Evolutionary conservation across 2,797 vertebrate species (phyloP).

Genomic region (Peromyscus aztecus): DNA sequence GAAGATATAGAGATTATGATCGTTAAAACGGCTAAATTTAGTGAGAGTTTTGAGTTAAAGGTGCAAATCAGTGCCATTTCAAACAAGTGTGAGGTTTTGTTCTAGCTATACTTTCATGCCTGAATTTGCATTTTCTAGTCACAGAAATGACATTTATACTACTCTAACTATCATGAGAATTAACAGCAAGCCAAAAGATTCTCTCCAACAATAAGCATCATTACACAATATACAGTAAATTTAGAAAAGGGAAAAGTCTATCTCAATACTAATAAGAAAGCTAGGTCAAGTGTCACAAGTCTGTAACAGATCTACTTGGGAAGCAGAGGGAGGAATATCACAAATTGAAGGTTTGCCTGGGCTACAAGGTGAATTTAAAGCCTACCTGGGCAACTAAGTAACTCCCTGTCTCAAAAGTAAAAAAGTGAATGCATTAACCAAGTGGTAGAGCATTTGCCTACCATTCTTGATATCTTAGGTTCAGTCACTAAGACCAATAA

Average conservation of each 20-base stretch:
- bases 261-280: conserved; percentile 53
- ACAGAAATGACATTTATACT: conserved; percentile 66
- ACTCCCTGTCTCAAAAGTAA: not conserved
- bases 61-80: conserved; percentile 47
- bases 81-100: conserved; percentile 42
- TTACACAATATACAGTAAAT: conserved; percentile 55
- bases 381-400: not conserved
- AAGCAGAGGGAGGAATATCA: not conserved
- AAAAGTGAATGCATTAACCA: not conserved
- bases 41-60: not conserved
- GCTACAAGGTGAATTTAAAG: not conserved
- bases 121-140: conserved; percentile 52
- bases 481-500: not conserved
- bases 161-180: conserved; percentile 64
- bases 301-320: not conserved
- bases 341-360: not conserved
- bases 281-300: not conserved
- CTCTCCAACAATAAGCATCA: conserved; percentile 33
- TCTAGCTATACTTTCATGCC: conserved; percentile 49
- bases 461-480: not conserved
- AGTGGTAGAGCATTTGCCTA: not conserved
- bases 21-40: not conserved
- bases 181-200: conserved; percentile 57
- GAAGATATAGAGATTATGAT: not conserved
- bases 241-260: conserved; percentile 60